These are phyloP conservation scores for Tenualosa thibaudeaui DNA, from an alignment of 2,797 vertebrate genomes.

Conservation along the genomic window DNA sequence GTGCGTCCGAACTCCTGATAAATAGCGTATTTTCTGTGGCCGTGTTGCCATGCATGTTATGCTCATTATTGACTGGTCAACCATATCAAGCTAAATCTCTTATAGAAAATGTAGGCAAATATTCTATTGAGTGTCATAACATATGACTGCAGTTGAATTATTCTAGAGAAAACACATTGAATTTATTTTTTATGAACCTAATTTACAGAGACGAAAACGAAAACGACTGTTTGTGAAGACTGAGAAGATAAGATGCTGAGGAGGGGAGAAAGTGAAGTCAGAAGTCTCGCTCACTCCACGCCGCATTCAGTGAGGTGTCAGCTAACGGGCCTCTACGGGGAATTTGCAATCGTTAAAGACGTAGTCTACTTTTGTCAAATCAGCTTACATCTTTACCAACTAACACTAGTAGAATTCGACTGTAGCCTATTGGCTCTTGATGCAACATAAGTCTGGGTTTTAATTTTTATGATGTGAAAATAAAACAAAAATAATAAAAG, in stretches of 20 bases:
- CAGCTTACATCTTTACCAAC: neutral
- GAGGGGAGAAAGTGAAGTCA: neutral
- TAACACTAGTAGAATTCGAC: neutral
- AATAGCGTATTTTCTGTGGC: no score
- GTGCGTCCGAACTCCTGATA: neutral
- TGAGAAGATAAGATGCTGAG: neutral
- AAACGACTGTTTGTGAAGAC: neutral
- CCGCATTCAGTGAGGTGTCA: neutral
- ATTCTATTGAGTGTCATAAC: no score
- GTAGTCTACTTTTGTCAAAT: neutral
- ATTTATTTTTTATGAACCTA: neutral
- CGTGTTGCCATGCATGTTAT: no score
- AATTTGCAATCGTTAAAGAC: slow-evolving; percentile 11
- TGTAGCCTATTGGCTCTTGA: neutral
- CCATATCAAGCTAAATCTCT: no score
- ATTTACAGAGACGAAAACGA: neutral
- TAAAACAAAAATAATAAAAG: neutral
- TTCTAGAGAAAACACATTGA: neutral
- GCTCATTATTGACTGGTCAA: no score
- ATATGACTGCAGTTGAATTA: neutral
- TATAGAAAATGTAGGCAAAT: no score
- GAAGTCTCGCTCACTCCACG: neutral
- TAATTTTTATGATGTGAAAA: neutral
- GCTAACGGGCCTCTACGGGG: neutral
- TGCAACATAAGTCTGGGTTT: neutral